phyloP scores from a whole-genome alignment of 1,140 invertebrate species.

The Pseudomyrmex gracilis region DNA sequence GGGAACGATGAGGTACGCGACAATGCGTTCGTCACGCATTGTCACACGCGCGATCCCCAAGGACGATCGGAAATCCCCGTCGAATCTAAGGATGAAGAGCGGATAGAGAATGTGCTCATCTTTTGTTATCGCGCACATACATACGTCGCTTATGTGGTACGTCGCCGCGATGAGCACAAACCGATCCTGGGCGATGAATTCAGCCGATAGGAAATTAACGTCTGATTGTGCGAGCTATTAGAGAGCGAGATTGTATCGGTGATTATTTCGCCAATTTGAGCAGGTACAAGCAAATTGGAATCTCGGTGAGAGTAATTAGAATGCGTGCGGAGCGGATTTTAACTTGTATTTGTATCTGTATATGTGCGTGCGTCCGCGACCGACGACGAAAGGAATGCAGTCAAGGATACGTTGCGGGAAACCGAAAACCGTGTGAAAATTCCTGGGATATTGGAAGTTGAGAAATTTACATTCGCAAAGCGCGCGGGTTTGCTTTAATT shows the following conservation, averaged over 20 bases:
- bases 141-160: no score
- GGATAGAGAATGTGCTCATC: not conserved
- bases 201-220: slow-evolving; percentile 37
- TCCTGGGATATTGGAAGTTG: not conserved
- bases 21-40: slow-evolving; percentile 63
- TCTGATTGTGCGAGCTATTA: slow-evolving; percentile 15
- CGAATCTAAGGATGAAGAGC: slow-evolving; percentile 31
- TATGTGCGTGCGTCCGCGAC: not conserved
- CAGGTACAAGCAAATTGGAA: not conserved
- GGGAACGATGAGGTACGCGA: slow-evolving; percentile 37
- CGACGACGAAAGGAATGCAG: not conserved
- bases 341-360: no score
- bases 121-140: slow-evolving; percentile 18
- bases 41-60: slow-evolving; percentile 29
- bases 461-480: not conserved
- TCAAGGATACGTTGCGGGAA: not conserved
- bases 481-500: not conserved
- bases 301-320: not conserved
- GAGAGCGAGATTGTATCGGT: not conserved
- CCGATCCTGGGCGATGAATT: not conserved
- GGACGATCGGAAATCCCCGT: slow-evolving; percentile 30
- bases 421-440: not conserved
- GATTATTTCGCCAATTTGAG: slow-evolving; percentile 26
- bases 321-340: not conserved
- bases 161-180: slow-evolving; percentile 11